These are phyloP conservation scores for Anthopleura xanthogrammica DNA, from an alignment of 92 coral and sea anemone species.

Conservation along the genomic window DNA sequence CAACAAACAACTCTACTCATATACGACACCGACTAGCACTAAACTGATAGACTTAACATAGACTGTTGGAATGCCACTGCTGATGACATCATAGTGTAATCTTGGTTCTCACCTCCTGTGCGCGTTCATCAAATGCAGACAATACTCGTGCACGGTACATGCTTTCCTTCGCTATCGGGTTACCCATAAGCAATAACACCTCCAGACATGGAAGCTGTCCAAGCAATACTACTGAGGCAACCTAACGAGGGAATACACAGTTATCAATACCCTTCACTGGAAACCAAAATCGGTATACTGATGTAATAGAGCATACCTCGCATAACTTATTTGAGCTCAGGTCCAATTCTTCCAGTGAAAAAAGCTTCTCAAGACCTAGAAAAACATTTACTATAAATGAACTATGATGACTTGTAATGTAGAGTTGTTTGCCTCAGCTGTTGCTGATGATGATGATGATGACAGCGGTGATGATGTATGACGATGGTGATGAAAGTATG, in stretches of 20 bases:
- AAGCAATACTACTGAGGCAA: conserved; percentile 53
- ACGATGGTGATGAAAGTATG: background rate
- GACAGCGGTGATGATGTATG: no score
- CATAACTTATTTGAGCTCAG: conserved; percentile 68
- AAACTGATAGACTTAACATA: no score
- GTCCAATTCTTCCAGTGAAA: conserved; percentile 71
- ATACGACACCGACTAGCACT: no score
- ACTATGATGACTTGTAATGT: no score
- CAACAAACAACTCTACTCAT: no score
- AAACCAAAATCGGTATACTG: background rate
- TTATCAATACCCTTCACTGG: background rate
- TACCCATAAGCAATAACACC: conserved; percentile 58
- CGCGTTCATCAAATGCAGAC: conserved; percentile 94
- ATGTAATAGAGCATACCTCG: conserved; percentile 35
- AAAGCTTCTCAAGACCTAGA: conserved; percentile 76
- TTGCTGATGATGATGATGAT: background rate
- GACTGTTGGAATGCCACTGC: no score
- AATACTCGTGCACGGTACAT: conserved; percentile 85
- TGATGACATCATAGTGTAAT: no score
- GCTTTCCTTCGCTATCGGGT: conserved; percentile 75
- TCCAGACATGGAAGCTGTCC: conserved; percentile 92
- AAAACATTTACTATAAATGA: background rate
- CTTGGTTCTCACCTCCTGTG: conserved; percentile 62
- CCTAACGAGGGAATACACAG: conserved; percentile 30
- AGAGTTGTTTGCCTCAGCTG: background rate